Percentiles rank a stretch among this genome's conserved stretches.
Conservation (phyloP, 2,113 vertebrate species). For the Mustelus asterias region DNA sequence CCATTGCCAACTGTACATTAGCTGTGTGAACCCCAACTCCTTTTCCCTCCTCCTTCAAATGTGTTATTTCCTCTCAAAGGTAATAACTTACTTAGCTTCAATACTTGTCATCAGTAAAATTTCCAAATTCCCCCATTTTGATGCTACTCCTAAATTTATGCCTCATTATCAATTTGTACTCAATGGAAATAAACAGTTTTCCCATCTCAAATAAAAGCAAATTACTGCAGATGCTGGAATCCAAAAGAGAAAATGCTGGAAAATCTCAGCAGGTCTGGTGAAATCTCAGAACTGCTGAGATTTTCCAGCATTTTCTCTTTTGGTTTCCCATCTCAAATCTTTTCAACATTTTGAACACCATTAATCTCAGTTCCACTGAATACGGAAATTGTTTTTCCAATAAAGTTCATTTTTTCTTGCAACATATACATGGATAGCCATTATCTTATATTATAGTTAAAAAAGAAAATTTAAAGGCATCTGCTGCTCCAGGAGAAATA, state of each 20-base stretch:
- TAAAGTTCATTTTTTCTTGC: not conserved
- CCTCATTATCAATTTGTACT: not conserved
- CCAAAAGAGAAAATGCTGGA: too few species aligned
- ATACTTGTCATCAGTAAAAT: not conserved
- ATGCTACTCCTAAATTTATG: not conserved
- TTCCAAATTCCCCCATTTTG: not conserved
- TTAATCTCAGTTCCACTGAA: not conserved
- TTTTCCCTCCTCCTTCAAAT: not conserved
- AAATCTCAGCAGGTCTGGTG: too few species aligned
- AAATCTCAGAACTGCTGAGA: too few species aligned
- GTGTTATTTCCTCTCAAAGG: not conserved
- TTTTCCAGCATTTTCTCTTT: too few species aligned
- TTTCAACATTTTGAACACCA: not conserved
- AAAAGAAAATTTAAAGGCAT: not conserved
- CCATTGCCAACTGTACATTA: not conserved
- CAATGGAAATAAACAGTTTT: not conserved
- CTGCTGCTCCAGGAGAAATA: not conserved
- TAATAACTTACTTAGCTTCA: not conserved
- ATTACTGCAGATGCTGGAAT: too few species aligned
- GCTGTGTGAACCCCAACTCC: not conserved
- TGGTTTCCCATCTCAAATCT: not conserved
- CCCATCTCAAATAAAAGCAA: not conserved
- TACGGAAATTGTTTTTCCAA: not conserved
- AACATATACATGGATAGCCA: not conserved
- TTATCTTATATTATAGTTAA: not conserved